Evolutionary conservation across 2,113 vertebrate species (phyloP), one percentile per base, ranked within the genome.

Genomic region (Chlamydotis undulata): DNA sequence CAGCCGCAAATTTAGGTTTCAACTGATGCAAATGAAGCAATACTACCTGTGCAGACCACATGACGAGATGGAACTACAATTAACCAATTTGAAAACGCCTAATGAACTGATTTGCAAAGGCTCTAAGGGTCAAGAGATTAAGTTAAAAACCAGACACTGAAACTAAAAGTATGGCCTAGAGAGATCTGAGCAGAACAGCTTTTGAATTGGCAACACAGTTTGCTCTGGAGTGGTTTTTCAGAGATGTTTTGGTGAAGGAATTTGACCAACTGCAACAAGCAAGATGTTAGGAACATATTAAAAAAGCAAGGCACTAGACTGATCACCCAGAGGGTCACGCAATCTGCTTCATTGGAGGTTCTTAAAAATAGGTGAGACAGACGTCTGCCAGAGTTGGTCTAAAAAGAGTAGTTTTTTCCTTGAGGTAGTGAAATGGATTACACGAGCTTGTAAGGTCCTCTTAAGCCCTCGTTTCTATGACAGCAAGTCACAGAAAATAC

Each of bases 401-500:
- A 75, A 45, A 71, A 83, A 69, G 89, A 87, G 81, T 50, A 24
- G 14, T 84, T 96, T 95, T 95, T 97, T 69, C 91, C 95, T 93
- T 87, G 61, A 93, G 74, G 84, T 53, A 87, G 91, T 78, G 89
- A 95, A 93, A 75, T n/a, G 69, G 74, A 61, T 95, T 79, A 93
- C 94, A 89, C 0, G 7, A 95, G 83, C 81, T 95, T 2, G 0
- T 79, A 63, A 91, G 83, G 91, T 69, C 35, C 59, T 89, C 89
- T 94, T 73, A 89, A 91, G 49, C 41, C 43, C 61, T 82, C 0
- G 57, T 94, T 97, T 96, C 95, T 96, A 95, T 93, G 94, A 89
- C 94, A 97, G 94, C 65, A 69, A 91, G 91, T 81, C 91, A 87
- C 65, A 96, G 89, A 96, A 96, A 93, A 96, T 93, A 96, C 80